These are phyloP conservation scores for Temnothorax longispinosus DNA, from an alignment of 1,140 invertebrate genomes.

Conservation along the genomic window DNA sequence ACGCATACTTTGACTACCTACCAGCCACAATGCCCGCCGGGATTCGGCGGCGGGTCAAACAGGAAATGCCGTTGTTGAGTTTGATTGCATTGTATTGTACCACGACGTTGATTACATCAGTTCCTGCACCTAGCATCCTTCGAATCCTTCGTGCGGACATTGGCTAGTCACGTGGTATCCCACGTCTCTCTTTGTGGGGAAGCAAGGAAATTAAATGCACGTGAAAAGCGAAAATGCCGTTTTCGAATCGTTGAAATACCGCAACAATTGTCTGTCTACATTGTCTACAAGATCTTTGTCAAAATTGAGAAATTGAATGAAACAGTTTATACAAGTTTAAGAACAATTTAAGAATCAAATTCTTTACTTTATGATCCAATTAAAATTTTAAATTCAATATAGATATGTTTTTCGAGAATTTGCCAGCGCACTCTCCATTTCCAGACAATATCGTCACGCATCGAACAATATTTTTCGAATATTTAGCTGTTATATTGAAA, in stretches of 20 bases:
- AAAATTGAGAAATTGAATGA: neutral
- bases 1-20: constrained; percentile 53
- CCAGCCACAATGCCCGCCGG: neutral
- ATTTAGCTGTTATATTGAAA: neutral
- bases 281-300: neutral
- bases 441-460: neutral
- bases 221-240: neutral
- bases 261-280: neutral
- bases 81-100: constrained; percentile 45
- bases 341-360: neutral
- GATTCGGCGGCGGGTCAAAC: constrained; percentile 36
- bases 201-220: constrained; percentile 14
- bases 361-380: neutral
- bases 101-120: constrained; percentile 45
- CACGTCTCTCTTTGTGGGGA: constrained; percentile 8
- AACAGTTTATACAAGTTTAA: neutral
- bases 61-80: constrained; percentile 45
- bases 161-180: neutral
- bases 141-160: constrained; percentile 34
- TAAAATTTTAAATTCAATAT: neutral
- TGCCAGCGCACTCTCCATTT: neutral
- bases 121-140: constrained; percentile 33
- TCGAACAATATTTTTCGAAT: neutral
- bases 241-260: neutral
- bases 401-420: neutral